Conservation (phyloP, 2,888 invertebrate species). For the Ethmia dodecea region DNA sequence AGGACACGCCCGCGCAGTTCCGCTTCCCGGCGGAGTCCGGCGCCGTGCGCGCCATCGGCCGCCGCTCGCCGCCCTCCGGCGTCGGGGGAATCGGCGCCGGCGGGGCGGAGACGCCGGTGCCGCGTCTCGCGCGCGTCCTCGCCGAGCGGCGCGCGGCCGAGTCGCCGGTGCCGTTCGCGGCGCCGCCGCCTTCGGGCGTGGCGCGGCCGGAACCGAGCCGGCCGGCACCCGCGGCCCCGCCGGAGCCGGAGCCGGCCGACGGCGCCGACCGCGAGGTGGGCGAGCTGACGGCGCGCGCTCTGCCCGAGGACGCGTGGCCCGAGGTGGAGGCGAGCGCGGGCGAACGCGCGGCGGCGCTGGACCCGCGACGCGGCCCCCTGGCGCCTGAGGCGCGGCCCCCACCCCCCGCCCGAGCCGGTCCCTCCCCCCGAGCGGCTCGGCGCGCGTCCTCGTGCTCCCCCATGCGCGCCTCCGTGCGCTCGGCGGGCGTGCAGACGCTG, state of each 20-base stretch:
- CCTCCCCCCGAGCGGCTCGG: constrained; percentile 21
- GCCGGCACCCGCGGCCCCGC: constrained; percentile 25
- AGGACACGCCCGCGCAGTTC: constrained; percentile 73
- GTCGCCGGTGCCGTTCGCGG: constrained; percentile 64
- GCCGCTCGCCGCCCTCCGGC: constrained; percentile 81
- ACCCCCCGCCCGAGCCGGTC: constrained; percentile 20
- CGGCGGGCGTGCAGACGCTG: constrained; percentile 79
- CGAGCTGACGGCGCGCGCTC: constrained; percentile 28
- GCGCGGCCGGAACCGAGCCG: constrained; percentile 40
- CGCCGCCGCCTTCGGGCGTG: constrained; percentile 49
- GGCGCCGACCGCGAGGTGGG: constrained; percentile 49
- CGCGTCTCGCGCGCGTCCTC: constrained; percentile 65
- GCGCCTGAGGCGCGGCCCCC: constrained; percentile 16
- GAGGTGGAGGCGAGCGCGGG: constrained; percentile 24
- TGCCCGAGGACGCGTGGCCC: constrained; percentile 68
- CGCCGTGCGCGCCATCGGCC: constrained; percentile 81
- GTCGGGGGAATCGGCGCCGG: constrained; percentile 75
- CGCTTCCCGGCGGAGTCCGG: constrained; percentile 78
- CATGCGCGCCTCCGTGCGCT: constrained; percentile 16
- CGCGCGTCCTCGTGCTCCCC: constrained; percentile 17
- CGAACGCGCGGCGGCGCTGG: constrained; percentile 16
- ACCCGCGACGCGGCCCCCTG: constrained; percentile 14
- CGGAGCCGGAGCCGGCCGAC: constrained; percentile 41
- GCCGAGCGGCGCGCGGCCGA: constrained; percentile 65
- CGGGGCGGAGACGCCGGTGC: constrained; percentile 36